Conservation (phyloP, 92 coral and sea anemone species). For the Zoanthus sociatus region DNA sequence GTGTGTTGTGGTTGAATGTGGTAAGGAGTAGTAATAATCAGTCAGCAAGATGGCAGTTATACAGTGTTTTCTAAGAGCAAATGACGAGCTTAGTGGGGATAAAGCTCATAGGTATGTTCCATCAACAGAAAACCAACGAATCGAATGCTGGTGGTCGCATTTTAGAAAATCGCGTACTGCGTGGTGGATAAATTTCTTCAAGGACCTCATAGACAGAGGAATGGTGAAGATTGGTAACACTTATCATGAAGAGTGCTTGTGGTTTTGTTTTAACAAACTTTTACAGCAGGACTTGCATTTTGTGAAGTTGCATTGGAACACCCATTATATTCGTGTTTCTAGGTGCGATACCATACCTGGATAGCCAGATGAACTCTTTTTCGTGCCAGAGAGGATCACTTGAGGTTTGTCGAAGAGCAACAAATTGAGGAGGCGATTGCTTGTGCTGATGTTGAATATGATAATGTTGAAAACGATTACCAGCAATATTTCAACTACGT, state of each 20-base stretch:
- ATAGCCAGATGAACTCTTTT: constrained; percentile 72
- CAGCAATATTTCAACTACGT: neutral
- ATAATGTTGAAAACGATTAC: neutral
- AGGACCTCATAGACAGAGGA: neutral
- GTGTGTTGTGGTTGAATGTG: constrained; percentile 58
- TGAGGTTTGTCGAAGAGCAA: neutral
- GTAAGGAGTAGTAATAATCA: constrained; percentile 62
- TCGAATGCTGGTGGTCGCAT: constrained; percentile 63
- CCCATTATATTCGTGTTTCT: constrained; percentile 63
- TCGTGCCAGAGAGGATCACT: constrained; percentile 47
- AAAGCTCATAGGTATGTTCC: constrained; percentile 62
- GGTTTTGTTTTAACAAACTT: constrained; percentile 66
- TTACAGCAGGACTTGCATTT: constrained; percentile 60
- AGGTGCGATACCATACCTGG: constrained; percentile 69
- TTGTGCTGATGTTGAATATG: neutral
- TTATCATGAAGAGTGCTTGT: constrained; percentile 55
- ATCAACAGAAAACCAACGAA: constrained; percentile 62
- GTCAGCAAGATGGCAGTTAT: constrained; percentile 29
- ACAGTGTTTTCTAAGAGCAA: constrained; percentile 46
- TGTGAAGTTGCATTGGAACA: constrained; percentile 79
- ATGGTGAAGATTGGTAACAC: neutral
- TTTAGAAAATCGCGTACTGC: constrained; percentile 53
- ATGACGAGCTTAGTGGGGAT: constrained; percentile 50
- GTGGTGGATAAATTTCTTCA: constrained; percentile 29
- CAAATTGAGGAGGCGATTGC: neutral